These are phyloP conservation scores for Caiman crocodilus DNA, from an alignment of 2,797 vertebrate genomes.

Conservation along the genomic window DNA sequence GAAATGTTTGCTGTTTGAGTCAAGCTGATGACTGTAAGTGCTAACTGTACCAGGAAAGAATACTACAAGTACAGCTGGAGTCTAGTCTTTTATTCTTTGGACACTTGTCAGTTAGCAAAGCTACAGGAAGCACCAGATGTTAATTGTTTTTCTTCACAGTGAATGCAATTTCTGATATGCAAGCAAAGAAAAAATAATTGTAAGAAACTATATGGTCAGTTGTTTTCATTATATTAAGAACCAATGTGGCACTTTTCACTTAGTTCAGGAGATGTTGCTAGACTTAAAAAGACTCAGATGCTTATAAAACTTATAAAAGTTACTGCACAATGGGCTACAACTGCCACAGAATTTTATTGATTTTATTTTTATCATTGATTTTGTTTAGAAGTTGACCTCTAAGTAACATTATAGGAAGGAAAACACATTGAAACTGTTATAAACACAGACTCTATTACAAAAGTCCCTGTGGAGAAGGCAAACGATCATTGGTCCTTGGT, in stretches of 20 bases:
- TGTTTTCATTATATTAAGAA: neutral
- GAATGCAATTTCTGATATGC: neutral
- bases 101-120: neutral
- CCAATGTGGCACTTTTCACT: neutral
- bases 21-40: neutral
- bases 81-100: neutral
- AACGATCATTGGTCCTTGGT: accelerated
- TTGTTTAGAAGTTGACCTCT: neutral
- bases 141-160: neutral
- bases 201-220: neutral
- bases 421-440: neutral
- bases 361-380: neutral
- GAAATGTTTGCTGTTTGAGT: neutral
- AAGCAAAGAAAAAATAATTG: neutral
- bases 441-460: accelerated
- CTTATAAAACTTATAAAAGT: neutral
- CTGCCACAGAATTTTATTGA: neutral
- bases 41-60: neutral
- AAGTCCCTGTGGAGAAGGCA: neutral
- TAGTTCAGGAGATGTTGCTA: neutral
- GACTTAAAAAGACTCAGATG: no score
- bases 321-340: neutral
- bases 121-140: neutral
- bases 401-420: accelerated
- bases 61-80: neutral